Percentiles rank a stretch among this genome's conserved stretches.
phyloP scores from a whole-genome alignment of 2,797 vertebrate species.

The Esox masquinongy region DNA sequence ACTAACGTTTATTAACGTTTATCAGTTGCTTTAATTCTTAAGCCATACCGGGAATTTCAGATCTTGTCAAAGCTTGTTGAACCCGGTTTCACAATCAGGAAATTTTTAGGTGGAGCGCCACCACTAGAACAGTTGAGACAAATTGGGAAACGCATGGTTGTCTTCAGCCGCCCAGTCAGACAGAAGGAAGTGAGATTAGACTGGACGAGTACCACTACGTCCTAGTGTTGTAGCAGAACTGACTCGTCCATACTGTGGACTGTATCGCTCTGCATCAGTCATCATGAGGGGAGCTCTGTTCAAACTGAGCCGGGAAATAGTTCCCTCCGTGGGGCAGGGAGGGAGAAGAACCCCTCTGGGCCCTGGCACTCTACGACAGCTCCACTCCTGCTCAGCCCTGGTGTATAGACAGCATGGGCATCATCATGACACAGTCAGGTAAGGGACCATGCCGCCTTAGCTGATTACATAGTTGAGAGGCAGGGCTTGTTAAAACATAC shows the following conservation, averaged over 20 bases:
- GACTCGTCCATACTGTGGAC: not conserved
- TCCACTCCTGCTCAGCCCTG: conserved; percentile 47
- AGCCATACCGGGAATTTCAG: not conserved
- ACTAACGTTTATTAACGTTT: no score
- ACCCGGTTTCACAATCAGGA: not conserved
- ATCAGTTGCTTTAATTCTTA: not conserved
- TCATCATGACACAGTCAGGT: conserved; percentile 40
- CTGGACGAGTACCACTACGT: not conserved
- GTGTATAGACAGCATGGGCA: conserved; percentile 49
- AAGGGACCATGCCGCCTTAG: not conserved
- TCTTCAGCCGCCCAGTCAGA: not conserved
- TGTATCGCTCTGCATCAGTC: not conserved
- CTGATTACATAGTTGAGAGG: no score
- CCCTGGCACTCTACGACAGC: not conserved
- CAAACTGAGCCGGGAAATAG: not conserved
- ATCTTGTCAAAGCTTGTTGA: not conserved
- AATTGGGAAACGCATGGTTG: not conserved
- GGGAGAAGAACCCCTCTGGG: not conserved
- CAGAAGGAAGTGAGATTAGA: conserved; percentile 1
- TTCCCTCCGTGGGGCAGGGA: not conserved
- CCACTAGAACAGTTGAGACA: not conserved
- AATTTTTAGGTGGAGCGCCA: not conserved
- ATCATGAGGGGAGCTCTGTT: conserved; percentile 5
- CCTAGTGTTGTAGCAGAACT: not conserved
- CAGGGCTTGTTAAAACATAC: no score